Base-by-base conservation (phyloP, 2,113 vertebrate genomes). In the Bubo bubo region DNA sequence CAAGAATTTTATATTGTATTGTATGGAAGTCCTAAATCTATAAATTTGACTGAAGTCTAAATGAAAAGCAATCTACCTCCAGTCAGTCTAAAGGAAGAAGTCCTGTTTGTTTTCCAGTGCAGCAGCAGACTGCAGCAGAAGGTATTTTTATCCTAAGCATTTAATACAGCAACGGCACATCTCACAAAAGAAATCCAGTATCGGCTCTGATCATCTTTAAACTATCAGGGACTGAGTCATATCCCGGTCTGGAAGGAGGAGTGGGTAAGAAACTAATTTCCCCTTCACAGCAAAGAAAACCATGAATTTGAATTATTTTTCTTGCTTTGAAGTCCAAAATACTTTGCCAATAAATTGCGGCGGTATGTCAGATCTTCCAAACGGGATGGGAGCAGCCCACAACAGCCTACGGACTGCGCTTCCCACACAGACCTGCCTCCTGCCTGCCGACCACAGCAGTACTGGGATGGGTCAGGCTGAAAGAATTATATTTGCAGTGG, bases 131-230 rank as follows among this genome's bases (percentile, higher is more conserved):
- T 90, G 62, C 74, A 91, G 71, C 66, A 94, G 81, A 85, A 86
- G 63, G 87, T 66, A 86, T 86, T 96, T 95, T 96, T 93, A 91
- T 73, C 63, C 47, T 67, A 59, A 91, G 79, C n/a, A 9, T 91
- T 88, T 85, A 91, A 72, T 27, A 72, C 83, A 94, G 86, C 70
- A 91, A 85, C 16, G 0, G 76, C 77, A 34, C 64, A 60, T 47
- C 76, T 95, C 91, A 74, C 68, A 49, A 60, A 83, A 94, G 84
- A 77, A 86, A 93, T 60, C 32, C 56, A 75, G 16, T 23, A 58
- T 73, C 3, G 1, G 37, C 50, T 81, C 88, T 77, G 58, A 92
- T 91, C 72, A 9, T 74, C 76, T 85, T 59, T 63, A 77, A 88
- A 93, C 58, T 67, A 52, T 43, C 63, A 94, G 55, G 30, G 77